A percentile compares a stretch with the other conserved stretches of the same genome.
These are phyloP conservation scores for Trochalopteron elliotii DNA, from an alignment of 2,113 vertebrate species.

Conservation along the genomic window DNA sequence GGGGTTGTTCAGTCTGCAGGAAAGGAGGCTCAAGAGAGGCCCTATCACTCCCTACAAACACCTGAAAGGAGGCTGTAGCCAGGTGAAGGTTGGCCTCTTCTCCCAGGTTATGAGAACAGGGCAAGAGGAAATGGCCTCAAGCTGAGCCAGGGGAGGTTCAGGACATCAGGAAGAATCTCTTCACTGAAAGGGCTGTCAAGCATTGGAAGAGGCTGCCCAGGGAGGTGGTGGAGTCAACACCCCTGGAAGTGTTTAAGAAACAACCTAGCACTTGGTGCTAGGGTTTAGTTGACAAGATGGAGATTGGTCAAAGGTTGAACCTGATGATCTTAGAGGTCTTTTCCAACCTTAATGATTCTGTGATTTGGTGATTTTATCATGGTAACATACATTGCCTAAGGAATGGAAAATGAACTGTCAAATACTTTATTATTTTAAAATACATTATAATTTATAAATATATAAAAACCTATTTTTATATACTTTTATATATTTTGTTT, in stretches of 20 bases:
- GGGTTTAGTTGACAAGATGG: neutral
- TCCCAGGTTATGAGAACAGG: neutral
- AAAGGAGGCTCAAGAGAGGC: neutral
- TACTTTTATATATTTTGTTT: neutral
- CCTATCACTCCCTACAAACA: fast-evolving
- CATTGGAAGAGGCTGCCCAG: neutral
- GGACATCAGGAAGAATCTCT: neutral
- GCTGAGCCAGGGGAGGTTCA: neutral
- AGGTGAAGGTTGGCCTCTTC: neutral
- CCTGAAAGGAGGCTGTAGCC: neutral
- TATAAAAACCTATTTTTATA: neutral
- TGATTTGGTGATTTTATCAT: neutral
- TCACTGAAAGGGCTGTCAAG: neutral
- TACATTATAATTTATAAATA: neutral
- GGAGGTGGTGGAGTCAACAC: neutral
- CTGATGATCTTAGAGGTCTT: neutral
- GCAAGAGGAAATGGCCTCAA: neutral
- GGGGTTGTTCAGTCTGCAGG: neutral
- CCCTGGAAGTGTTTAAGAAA: neutral
- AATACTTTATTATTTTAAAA: neutral
- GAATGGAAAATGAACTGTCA: neutral
- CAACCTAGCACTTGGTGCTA: neutral
- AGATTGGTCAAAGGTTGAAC: neutral
- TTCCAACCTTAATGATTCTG: neutral
- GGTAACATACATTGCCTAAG: neutral